Evolutionary conservation across 2,797 vertebrate genomes (phyloP).

Genomic region (Tarsius wallacei): DNA sequence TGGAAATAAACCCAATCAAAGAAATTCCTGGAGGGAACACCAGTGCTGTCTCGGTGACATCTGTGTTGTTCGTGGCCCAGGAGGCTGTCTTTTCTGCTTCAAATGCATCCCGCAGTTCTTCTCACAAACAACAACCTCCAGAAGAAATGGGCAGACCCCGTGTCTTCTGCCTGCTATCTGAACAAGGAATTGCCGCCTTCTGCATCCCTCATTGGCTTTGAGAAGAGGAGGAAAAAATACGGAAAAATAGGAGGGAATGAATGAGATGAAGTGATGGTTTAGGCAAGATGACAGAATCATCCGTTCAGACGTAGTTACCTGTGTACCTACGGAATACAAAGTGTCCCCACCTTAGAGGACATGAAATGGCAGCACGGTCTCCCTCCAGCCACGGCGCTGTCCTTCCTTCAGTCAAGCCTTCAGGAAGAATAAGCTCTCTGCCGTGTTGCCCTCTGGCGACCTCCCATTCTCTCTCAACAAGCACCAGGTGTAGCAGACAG

Average conservation of each 20-base stretch:
- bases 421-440: neutral
- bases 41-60: neutral
- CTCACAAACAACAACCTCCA: too few relatives aligned
- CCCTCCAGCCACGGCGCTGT: neutral
- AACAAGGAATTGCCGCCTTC: neutral
- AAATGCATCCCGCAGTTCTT: neutral
- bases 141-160: neutral
- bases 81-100: neutral
- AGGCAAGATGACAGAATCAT: neutral
- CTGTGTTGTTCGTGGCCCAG: neutral
- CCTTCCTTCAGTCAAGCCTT: neutral
- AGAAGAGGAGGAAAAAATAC: neutral
- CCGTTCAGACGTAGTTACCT: neutral
- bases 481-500: rapidly evolving
- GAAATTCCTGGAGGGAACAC: neutral
- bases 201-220: neutral
- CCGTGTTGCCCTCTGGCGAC: neutral
- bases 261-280: neutral
- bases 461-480: neutral
- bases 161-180: neutral
- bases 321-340: neutral
- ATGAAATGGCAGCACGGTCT: neutral
- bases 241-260: neutral
- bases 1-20: neutral
- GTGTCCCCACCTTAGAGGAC: neutral